These are phyloP conservation scores for Sebastes taczanowskii DNA, from an alignment of 2,797 vertebrate species.

Conservation along the genomic window DNA sequence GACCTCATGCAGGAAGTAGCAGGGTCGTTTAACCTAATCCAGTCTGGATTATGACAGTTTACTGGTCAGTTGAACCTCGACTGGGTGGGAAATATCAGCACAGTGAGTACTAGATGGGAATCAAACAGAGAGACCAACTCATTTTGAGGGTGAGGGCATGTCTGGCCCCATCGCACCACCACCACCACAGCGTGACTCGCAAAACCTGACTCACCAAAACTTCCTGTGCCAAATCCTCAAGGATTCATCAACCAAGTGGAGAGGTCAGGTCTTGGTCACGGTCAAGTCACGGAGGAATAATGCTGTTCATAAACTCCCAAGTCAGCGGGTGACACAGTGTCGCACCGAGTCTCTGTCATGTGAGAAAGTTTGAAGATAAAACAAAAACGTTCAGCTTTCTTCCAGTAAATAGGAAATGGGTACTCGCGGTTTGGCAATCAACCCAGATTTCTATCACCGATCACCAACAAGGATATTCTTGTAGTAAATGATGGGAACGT, in stretches of 20 bases:
- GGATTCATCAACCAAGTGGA: conserved; percentile 12
- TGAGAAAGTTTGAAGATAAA: conserved; percentile 17
- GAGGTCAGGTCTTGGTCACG: conserved; percentile 8
- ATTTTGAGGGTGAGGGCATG: conserved; percentile 40
- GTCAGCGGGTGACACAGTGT: not conserved
- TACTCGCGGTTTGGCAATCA: conserved; percentile 16
- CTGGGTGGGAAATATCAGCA: conserved; percentile 34
- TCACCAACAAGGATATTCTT: not conserved
- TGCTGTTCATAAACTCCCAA: not conserved
- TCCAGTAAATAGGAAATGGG: conserved; percentile 23
- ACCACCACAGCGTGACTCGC: conserved; percentile 37
- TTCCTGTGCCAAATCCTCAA: conserved; percentile 52
- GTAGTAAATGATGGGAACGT: not conserved
- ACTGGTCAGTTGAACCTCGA: not conserved
- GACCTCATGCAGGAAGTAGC: conserved; percentile 21
- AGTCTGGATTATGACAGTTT: conserved; percentile 12
- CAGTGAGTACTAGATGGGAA: conserved; percentile 5
- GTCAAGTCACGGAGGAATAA: conserved; percentile 2
- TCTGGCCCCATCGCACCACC: conserved; percentile 34
- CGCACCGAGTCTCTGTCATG: conserved; percentile 11
- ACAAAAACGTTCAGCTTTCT: not conserved
- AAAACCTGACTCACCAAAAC: conserved; percentile 56
- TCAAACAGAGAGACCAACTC: conserved; percentile 12
- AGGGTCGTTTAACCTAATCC: conserved; percentile 11
- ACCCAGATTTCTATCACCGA: not conserved